Base-by-base conservation (phyloP, 2,888 invertebrate species). In the Tanaodytes sp. region DNA sequence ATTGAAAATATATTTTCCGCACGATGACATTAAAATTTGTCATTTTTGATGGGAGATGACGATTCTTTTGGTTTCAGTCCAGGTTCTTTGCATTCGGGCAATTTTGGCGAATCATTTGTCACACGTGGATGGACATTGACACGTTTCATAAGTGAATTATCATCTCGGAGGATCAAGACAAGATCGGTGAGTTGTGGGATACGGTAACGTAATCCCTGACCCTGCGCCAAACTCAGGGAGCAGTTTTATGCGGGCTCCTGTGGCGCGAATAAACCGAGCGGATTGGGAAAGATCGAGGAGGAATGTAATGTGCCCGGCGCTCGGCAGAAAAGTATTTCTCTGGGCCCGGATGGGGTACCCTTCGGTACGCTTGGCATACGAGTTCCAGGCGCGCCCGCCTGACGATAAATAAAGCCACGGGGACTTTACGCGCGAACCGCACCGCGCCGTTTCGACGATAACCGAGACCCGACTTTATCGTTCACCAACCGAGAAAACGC, bases 401-500 rank as follows among this genome's bases (percentile, higher is more conserved):
- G 75, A 71, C 79, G 73, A 81, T 81, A 82, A 82, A 81, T 81
- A 80, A 80, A 77, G 74, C 70, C 76, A 78, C 77, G 75, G 77
- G 77, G 76, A 80, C 79, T 80, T 81, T 77, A 76, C 77, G 77
- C 71, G 75, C 74, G 76, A 77, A 75, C 72, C 73, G 62, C 23
- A 8, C 23, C 23, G 62, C 23, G 23, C 23, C 23, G 8, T 76
- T 75, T 65, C 68, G 67, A 65, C 73, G 75, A 75, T 76, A 76
- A 77, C 74, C 45, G 59, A 57, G 66, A 42, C 43, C 48, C 51
- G 14, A 49, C 54, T 72, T 72, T 72, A 72, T 71, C 73, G 62
- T 45, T 11, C 52, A 30, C 23, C 43, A 62, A 40, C 31, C 27
- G 31, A 46, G 64, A 36, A 69, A 72, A 62, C 55, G 62, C 40